Percentiles rank a stretch among this genome's conserved stretches.
Conservation (phyloP, 64 coral and sea anemone species). For the Montipora sp. region DNA sequence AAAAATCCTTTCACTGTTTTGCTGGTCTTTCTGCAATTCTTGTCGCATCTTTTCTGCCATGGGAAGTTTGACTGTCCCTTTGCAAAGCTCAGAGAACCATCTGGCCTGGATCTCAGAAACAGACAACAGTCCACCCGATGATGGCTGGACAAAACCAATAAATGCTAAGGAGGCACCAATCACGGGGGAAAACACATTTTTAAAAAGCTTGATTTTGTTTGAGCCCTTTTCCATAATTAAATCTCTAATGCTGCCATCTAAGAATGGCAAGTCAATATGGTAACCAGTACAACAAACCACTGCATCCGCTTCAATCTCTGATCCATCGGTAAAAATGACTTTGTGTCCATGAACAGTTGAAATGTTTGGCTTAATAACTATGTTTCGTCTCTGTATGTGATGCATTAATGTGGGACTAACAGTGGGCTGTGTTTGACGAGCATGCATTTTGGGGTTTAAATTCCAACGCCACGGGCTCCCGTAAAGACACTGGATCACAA, state of each 20-base stretch:
- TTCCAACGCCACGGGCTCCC: constrained; percentile 81
- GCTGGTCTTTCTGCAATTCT: constrained; percentile 60
- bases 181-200: constrained; percentile 74
- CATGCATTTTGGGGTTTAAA: constrained; percentile 74
- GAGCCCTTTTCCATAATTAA: constrained; percentile 62
- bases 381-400: constrained; percentile 74
- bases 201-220: constrained; percentile 88
- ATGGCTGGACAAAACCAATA: constrained; percentile 84
- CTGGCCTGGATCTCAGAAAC: constrained; percentile 84
- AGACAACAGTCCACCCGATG: constrained; percentile 77
- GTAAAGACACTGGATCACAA: constrained; percentile 43
- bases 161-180: constrained; percentile 71
- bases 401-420: constrained; percentile 80
- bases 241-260: constrained; percentile 48
- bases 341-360: constrained; percentile 18
- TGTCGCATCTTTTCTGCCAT: constrained; percentile 42
- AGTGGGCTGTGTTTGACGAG: constrained; percentile 78
- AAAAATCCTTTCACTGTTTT: constrained; percentile 23
- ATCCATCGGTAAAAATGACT: constrained; percentile 83
- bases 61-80: constrained; percentile 72
- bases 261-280: constrained; percentile 69
- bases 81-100: constrained; percentile 87
- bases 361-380: constrained; percentile 76
- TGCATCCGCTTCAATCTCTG: constrained; percentile 59
- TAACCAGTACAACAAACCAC: constrained; percentile 89